Percentiles rank a stretch among this genome's conserved stretches.
phyloP scores from a whole-genome alignment of 2,797 vertebrate species.

The Heteromormyrus szaboi region DNA sequence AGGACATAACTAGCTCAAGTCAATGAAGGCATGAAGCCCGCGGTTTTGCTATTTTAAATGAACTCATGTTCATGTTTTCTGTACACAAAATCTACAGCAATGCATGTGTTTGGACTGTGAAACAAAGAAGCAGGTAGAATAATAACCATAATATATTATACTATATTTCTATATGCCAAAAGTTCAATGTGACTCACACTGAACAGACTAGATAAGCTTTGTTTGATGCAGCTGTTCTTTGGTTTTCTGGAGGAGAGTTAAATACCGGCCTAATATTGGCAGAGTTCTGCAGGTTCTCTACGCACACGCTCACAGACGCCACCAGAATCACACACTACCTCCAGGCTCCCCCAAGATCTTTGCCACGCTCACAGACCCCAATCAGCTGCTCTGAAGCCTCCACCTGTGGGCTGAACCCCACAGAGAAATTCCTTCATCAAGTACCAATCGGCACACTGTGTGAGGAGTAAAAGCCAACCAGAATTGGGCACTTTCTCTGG shows the following conservation, averaged over 20 bases:
- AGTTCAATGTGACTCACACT: not conserved
- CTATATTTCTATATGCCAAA: not conserved
- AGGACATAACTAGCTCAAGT: not conserved
- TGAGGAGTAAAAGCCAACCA: not conserved
- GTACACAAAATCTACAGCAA: not conserved
- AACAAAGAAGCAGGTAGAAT: not conserved
- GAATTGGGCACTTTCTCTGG: not conserved
- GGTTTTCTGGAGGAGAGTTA: constrained; percentile 5
- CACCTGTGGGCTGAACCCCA: not conserved
- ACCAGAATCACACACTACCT: not conserved
- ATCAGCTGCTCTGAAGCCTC: not conserved
- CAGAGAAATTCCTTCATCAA: not conserved
- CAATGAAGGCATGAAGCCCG: not conserved
- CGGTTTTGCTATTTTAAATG: not conserved
- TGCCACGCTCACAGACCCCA: not conserved
- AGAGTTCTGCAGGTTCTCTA: not conserved
- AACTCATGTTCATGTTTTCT: not conserved
- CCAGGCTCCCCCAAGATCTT: not conserved
- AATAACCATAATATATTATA: not conserved
- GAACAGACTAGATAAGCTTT: not conserved
- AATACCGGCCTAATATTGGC: not conserved
- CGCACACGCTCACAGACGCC: not conserved
- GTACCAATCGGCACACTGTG: not conserved
- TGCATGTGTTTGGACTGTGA: not conserved
- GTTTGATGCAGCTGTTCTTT: constrained; percentile 2